Percentiles rank a stretch among this genome's conserved stretches.
Evolutionary conservation across 2,888 invertebrate genomes (phyloP).

Genomic region (Sthenelais limicola): DNA sequence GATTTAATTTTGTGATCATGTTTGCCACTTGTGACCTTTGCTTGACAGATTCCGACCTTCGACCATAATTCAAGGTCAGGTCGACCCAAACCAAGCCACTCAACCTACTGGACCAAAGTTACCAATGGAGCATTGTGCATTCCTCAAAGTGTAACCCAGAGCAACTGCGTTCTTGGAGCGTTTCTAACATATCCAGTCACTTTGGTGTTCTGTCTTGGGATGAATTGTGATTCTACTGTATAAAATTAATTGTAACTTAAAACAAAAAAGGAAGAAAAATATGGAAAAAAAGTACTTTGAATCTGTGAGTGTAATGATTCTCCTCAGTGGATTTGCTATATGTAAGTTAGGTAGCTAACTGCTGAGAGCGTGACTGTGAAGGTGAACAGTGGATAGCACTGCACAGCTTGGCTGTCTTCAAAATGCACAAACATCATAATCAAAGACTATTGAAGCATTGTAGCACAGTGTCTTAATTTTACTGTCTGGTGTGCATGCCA

Average conservation of each 20-base stretch:
- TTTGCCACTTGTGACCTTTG: slow-evolving; percentile 37
- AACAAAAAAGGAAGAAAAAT: slow-evolving; percentile 14
- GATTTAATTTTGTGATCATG: slow-evolving; percentile 39
- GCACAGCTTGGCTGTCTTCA: slow-evolving; percentile 37
- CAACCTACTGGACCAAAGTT: slow-evolving; percentile 38
- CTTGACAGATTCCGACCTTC: slow-evolving; percentile 28
- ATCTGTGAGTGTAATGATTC: slow-evolving; percentile 16
- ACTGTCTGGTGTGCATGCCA: slow-evolving; percentile 37
- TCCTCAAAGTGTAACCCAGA: slow-evolving; percentile 31
- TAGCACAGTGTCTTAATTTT: slow-evolving; percentile 36
- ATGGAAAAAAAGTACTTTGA: slow-evolving; percentile 5
- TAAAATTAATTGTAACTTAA: slow-evolving; percentile 1
- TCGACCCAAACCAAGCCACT: slow-evolving; percentile 35
- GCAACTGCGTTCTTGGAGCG: slow-evolving; percentile 32
- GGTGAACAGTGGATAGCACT: slow-evolving; percentile 32
- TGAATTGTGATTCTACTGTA: slow-evolving; percentile 38
- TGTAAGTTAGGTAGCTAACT: slow-evolving; percentile 37
- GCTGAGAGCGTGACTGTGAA: slow-evolving; percentile 39
- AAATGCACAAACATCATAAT: slow-evolving; percentile 35
- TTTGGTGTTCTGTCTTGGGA: slow-evolving; percentile 36
- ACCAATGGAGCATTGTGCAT: slow-evolving; percentile 37
- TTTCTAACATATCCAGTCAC: slow-evolving; percentile 40
- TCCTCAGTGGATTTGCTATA: slow-evolving; percentile 39
- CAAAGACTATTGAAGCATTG: slow-evolving; percentile 36
- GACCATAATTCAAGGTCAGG: not conserved